A percentile compares a stretch with the other conserved stretches of the same genome.
These are phyloP conservation scores for Nothoprocta pentlandii DNA, from an alignment of 2,113 vertebrate species.

Conservation along the genomic window DNA sequence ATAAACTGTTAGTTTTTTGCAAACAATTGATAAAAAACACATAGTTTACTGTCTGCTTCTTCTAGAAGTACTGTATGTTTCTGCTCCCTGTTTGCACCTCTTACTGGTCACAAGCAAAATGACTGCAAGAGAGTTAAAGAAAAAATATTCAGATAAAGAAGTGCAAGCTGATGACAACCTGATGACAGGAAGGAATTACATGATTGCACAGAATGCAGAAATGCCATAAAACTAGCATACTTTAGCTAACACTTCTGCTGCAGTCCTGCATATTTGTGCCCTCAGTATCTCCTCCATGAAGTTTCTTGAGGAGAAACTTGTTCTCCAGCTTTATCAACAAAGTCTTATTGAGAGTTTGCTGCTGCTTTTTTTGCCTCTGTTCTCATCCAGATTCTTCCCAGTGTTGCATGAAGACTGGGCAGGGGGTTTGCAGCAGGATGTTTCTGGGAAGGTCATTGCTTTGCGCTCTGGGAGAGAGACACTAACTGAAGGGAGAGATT, in stretches of 20 bases:
- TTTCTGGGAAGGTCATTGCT: not conserved
- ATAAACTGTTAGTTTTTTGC: not conserved
- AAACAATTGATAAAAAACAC: not conserved
- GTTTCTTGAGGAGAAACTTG: not conserved
- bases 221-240: not conserved
- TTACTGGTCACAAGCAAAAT: not conserved
- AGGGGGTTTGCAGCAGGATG: rapidly evolving
- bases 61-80: not conserved
- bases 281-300: not conserved
- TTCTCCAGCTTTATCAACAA: not conserved
- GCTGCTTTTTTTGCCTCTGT: not conserved
- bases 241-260: not conserved
- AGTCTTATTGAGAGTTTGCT: not conserved
- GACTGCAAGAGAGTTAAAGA: not conserved
- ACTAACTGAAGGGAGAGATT: not conserved
- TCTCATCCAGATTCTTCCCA: not conserved
- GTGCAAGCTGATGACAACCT: not conserved
- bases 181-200: conserved; percentile 1
- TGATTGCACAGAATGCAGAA: not conserved
- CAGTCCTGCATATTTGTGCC: not conserved
- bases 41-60: not conserved
- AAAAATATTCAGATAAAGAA: not conserved
- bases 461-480: not conserved
- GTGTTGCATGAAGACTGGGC: not conserved
- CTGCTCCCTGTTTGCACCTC: not conserved